Evolutionary conservation across 2,113 vertebrate species (phyloP).

Genomic region (Heterocephalus glaber): DNA sequence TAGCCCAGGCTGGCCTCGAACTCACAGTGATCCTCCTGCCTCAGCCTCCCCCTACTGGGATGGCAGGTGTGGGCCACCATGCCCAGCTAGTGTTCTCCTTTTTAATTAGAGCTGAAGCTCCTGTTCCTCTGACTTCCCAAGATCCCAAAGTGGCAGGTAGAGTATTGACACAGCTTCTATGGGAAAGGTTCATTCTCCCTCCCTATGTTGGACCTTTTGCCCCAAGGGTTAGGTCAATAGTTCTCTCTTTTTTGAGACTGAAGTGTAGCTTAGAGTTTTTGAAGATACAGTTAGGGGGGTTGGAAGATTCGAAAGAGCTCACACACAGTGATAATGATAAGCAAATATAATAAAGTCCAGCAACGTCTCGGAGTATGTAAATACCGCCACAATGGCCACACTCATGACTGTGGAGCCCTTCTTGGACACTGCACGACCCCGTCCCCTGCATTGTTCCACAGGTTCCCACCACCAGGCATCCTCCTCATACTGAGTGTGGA

Average conservation of each 20-base stretch:
- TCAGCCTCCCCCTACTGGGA: no score
- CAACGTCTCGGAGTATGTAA: background rate
- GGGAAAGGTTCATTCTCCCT: background rate
- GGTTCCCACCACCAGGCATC: background rate
- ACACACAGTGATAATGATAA: background rate
- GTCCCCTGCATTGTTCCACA: background rate
- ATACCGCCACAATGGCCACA: background rate
- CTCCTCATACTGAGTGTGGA: background rate
- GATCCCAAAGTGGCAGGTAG: background rate
- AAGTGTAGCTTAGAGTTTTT: conserved; percentile 17
- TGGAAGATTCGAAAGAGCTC: background rate
- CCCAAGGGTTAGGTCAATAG: background rate
- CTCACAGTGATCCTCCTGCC: no score
- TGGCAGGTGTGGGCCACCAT: background rate
- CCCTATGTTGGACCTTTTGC: background rate
- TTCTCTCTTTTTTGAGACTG: background rate
- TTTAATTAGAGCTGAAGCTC: background rate
- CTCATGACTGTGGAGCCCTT: background rate
- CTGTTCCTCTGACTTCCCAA: background rate
- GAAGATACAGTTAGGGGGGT: background rate
- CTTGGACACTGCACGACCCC: background rate
- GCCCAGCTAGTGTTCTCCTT: background rate
- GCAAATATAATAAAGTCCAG: background rate
- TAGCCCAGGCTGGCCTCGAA: no score
- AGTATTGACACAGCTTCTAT: background rate